Percentiles rank a stretch among this genome's conserved stretches.
phyloP scores from a whole-genome alignment of 2,888 invertebrate species.

The Mechanitis mazaeus region DNA sequence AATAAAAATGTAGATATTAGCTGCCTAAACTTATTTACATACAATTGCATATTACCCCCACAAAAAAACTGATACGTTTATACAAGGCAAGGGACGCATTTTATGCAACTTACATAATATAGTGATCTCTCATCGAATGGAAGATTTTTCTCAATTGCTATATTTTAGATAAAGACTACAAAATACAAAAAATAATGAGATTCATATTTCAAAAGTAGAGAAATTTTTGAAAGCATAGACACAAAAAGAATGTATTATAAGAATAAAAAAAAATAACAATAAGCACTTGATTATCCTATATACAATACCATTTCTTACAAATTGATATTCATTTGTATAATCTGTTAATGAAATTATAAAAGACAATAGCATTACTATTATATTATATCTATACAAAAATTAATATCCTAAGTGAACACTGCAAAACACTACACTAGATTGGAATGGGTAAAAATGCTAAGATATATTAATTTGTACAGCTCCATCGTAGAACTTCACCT shows the following conservation, averaged over 20 bases:
- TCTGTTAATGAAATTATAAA: not conserved
- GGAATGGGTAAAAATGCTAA: conserved; percentile 28
- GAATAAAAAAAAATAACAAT: too few relatives aligned
- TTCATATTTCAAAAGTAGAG: too few relatives aligned
- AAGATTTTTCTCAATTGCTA: conserved; percentile 9
- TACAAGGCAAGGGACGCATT: conserved; percentile 55
- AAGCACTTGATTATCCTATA: too few relatives aligned
- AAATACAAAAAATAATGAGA: too few relatives aligned
- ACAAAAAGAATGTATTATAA: too few relatives aligned
- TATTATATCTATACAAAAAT: conserved; percentile 5
- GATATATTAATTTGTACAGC: conserved; percentile 5
- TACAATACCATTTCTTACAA: too few relatives aligned
- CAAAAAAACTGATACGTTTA: conserved; percentile 11
- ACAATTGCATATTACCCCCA: conserved; percentile 23
- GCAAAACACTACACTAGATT: conserved; percentile 44
- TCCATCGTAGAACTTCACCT: not conserved
- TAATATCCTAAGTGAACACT: conserved; percentile 35
- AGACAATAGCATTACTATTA: not conserved
- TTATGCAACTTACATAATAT: conserved; percentile 40
- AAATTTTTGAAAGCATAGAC: too few relatives aligned
- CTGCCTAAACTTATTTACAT: conserved; percentile 33
- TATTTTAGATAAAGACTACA: too few relatives aligned
- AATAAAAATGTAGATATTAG: conserved; percentile 26
- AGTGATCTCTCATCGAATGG: conserved; percentile 20
- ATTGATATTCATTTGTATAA: not conserved